Percentiles rank a stretch among this genome's conserved stretches.
These are phyloP conservation scores for Labeo catla DNA, from an alignment of 2,113 vertebrate genomes.

Conservation along the genomic window DNA sequence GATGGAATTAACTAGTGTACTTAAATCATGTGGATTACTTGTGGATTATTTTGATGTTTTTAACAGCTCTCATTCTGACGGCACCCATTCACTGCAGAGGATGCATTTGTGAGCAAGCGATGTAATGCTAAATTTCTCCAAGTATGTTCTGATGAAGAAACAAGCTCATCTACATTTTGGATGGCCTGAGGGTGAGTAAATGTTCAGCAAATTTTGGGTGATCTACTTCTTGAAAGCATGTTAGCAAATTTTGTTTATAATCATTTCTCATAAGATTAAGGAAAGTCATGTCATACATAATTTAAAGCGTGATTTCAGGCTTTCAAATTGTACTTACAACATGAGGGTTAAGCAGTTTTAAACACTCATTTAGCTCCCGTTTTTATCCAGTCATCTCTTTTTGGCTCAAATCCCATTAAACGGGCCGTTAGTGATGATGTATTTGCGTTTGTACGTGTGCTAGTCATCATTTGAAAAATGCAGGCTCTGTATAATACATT, in stretches of 20 bases:
- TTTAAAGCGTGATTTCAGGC: neutral
- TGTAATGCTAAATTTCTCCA: neutral
- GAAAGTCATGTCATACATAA: neutral
- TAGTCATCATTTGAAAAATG: constrained; percentile 11
- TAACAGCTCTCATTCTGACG: neutral
- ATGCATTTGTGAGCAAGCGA: neutral
- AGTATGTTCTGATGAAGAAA: neutral
- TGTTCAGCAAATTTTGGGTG: neutral
- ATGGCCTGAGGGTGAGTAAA: neutral
- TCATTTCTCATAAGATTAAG: neutral
- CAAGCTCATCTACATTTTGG: neutral
- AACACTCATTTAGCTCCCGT: neutral
- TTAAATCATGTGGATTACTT: neutral
- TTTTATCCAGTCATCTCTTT: neutral
- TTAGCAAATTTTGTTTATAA: neutral
- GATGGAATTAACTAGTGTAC: neutral
- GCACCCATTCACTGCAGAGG: neutral
- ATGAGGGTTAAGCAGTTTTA: neutral
- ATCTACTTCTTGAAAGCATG: neutral
- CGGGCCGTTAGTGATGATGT: neutral
- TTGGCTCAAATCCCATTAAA: neutral
- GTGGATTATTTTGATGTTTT: neutral
- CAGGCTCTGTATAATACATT: constrained; percentile 2
- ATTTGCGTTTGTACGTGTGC: neutral
- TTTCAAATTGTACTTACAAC: neutral